Evolutionary conservation across 1,140 invertebrate genomes (phyloP), one percentile per base, ranked within the genome.

Genomic region (Aplysia californica): DNA sequence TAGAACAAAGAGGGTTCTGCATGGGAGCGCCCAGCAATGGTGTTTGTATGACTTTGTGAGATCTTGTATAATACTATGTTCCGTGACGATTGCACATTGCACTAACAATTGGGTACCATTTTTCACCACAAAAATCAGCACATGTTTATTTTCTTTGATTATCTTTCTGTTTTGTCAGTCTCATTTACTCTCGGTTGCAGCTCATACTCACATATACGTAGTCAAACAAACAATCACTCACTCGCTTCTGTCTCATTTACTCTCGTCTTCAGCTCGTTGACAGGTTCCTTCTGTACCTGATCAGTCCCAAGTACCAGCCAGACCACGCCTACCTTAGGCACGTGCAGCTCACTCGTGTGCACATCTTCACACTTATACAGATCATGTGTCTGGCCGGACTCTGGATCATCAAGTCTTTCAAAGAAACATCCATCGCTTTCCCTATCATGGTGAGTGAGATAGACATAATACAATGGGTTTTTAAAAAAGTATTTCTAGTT

Each of bases 291-390:
- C 33, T 66, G 64, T 66, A 66, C 50, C 6, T 70, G 3, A 35
- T 70, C n/a, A 55, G 41, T 31, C 68, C 68, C 2, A 70, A 70
- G 41, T 70, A 70, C 68, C 68, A 70, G 44, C 68, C 68, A 2
- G 68, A 70, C 29, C 56, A 70, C 26, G 41, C 68, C 1, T 70
- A 70, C 68, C 68, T 70, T 2, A 39, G 68, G 3, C 68, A 70
- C 35, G 68, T 70, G 3, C 39, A 35, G 5, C 33, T 70, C 3
- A 4, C 26, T 20, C 50, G 68, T 55, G 44, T 70, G 15, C 68
- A 70, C n/a, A 4, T 70, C 23, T 70, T 29, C 68, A 70, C 68
- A 3, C 33, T 70, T 3, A 50, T 69, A 5, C 67, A 69, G 36
- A 31, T 69, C 21, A 5, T 50, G 38, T 69, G 67, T 35, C 68